Conservation (phyloP, 2,888 invertebrate genomes). For the Coenonympha arcania region DNA sequence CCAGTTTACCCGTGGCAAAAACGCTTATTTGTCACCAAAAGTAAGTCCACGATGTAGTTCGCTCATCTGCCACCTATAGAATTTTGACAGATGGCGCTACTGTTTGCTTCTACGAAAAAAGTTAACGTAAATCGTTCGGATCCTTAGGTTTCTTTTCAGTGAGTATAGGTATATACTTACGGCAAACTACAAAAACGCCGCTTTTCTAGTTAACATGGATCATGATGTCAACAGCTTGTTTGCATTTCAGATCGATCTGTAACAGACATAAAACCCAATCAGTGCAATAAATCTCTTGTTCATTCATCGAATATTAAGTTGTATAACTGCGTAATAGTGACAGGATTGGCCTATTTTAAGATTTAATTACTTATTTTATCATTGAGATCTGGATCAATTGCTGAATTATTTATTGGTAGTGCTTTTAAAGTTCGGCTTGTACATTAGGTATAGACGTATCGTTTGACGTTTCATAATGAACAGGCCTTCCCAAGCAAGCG, state of each 20-base stretch:
- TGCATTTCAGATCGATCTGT: conserved; percentile 13
- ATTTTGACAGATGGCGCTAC: too few species aligned
- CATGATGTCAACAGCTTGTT: conserved; percentile 18
- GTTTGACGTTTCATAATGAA: too few species aligned
- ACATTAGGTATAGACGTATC: too few species aligned
- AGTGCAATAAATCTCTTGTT: conserved; percentile 18
- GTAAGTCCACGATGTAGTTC: too few species aligned
- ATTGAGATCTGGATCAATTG: not conserved
- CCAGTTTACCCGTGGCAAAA: too few species aligned
- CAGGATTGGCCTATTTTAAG: not conserved
- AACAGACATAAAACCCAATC: conserved; percentile 18
- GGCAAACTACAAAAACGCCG: not conserved
- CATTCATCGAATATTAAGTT: conserved; percentile 23
- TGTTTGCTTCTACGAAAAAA: too few species aligned
- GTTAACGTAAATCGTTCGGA: too few species aligned
- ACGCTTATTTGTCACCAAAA: too few species aligned
- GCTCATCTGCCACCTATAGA: too few species aligned
- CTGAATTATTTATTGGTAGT: not conserved
- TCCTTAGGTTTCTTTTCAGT: too few species aligned
- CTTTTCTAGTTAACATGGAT: conserved; percentile 5
- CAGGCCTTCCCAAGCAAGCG: too few species aligned
- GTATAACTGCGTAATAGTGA: conserved; percentile 5
- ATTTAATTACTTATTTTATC: not conserved
- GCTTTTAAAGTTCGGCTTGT: not conserved
- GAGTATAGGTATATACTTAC: too few species aligned